Base-by-base conservation (phyloP, 2,113 vertebrate species). In the Prunella fulvescens region DNA sequence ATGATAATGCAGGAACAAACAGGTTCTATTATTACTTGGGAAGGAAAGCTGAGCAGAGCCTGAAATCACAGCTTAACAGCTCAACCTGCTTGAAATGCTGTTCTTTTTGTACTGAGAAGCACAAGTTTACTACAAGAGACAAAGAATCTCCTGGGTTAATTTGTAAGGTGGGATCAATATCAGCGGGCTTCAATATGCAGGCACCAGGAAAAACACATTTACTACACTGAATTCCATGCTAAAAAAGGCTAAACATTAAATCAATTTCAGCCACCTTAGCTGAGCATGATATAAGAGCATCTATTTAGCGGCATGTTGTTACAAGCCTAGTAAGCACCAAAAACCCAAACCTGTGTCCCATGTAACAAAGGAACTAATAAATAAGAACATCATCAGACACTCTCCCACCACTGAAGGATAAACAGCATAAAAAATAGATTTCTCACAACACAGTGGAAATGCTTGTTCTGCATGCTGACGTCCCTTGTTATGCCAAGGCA, bases 1-100 rank as follows among this genome's bases (percentile, higher is more conserved):
- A 31, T 2, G 1, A 31, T 5, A 57, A 54, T 1, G 40, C 0
- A 0, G 7, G 25, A 74, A 62, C 15, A 28, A 91, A 64, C 19
- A 33, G 29, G n/a, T 48, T 72, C 35, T 13, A 4, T 9, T 42
- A 26, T 58, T 19, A 19, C 23, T 29, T 26, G 10, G 19, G 17
- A 85, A 80, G 84, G 19, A 48, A 76, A 16, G 10, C 0, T 3
- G 71, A 19, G 11, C 1, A 6, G 45, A 35, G 20, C 20, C 74
- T 15, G 29, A 76, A 89, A n/a, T 61, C 57, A 42, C 42, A 69
- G 23, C 29, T 65, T n/a, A 42, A 16, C 62, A 73, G 37, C 53
- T 61, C 70, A 35, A 14, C 14, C 58, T 47, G 62, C 62, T 73
- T 35, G 28, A 5, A 85, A 33, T 5, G 37, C 12, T 53, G 18